Evolutionary conservation across 2,888 invertebrate species (phyloP).

Genomic region (Acronicta aceris): DNA sequence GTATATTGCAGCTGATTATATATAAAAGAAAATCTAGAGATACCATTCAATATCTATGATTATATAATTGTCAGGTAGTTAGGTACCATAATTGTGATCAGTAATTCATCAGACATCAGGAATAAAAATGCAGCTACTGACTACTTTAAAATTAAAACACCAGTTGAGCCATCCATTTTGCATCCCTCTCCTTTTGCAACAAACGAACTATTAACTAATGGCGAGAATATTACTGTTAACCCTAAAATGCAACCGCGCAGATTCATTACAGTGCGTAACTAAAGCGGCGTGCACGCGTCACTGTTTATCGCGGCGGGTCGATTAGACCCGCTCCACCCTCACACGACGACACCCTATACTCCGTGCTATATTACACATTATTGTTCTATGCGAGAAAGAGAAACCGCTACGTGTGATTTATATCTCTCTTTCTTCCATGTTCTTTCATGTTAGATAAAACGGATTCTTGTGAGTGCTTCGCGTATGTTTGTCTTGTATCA

Average conservation of each 20-base stretch:
- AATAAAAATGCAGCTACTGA: background rate
- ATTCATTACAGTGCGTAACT: conserved; percentile 82
- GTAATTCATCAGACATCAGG: background rate
- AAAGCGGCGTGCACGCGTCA: conserved; percentile 78
- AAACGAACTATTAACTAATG: conserved; percentile 68
- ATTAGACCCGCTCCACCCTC: conserved; percentile 80
- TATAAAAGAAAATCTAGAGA: too few relatives aligned
- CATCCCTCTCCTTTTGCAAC: conserved; percentile 39
- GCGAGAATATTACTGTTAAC: conserved; percentile 69
- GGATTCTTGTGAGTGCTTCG: conserved; percentile 65
- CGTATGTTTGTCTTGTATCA: conserved; percentile 80
- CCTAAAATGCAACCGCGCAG: conserved; percentile 78
- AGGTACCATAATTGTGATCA: too few relatives aligned
- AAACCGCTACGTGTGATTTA: conserved; percentile 53
- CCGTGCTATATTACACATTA: conserved; percentile 60
- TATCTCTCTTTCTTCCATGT: conserved; percentile 57
- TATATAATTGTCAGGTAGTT: too few relatives aligned
- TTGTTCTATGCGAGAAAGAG: conserved; percentile 63
- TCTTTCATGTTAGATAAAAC: conserved; percentile 57
- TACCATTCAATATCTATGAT: too few relatives aligned
- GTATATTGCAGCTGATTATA: too few relatives aligned
- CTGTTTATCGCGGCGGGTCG: conserved; percentile 76
- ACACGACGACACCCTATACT: conserved; percentile 59
- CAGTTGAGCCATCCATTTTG: conserved; percentile 14
- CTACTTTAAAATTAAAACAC: conserved; percentile 23